Evolutionary conservation across 2,113 vertebrate species (phyloP), one percentile per base, ranked within the genome.

Genomic region (Guaruba guarouba): DNA sequence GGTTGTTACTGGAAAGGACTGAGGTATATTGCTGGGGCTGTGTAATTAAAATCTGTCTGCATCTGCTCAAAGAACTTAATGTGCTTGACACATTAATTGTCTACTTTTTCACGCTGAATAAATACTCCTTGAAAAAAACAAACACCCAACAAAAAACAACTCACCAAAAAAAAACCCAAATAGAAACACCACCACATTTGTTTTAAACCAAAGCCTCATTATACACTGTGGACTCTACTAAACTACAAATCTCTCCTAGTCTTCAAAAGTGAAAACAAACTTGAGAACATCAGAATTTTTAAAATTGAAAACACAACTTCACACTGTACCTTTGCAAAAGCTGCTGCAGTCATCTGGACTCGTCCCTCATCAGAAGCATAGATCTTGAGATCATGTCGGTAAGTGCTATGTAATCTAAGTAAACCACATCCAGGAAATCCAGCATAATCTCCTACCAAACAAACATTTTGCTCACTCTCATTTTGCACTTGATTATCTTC

Each of bases 311-410:
- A 57, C 22, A 71, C 2, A 43, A 9, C 69, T 90, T 75, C 33
- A 82, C 11, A 69, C 4, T n/a, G 54, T 98, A 99, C 98, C 98
- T 99, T 99, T 82, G 99, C 99, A 97, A 99, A 99, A 82, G 99
- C 99, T 73, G 99, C 99, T 51, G 98, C 98, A 44, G 99, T 99
- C 99, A 99, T 99, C 94, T 99, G 99, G 88, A 99, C 98, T 73
- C 99, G 97, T 61, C 99, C 99, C 93, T 99, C 99, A 95, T 99
- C 99, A 55, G 99, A 99, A 61, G 99, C 99, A 14, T 99, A 99
- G 82, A 99, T 99, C 98, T 99, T 99, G 87, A 99, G 98, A 97
- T 99, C 99, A 69, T 99, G 99, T 59, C 99, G 97, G 86, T 99
- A 99, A 20, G 99, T 99, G 96, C 98, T 99, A 90, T 99, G 99